Percentiles rank a stretch among this genome's conserved stretches.
phyloP scores from a whole-genome alignment of 2,888 invertebrate species.

The Julus scanicus region DNA sequence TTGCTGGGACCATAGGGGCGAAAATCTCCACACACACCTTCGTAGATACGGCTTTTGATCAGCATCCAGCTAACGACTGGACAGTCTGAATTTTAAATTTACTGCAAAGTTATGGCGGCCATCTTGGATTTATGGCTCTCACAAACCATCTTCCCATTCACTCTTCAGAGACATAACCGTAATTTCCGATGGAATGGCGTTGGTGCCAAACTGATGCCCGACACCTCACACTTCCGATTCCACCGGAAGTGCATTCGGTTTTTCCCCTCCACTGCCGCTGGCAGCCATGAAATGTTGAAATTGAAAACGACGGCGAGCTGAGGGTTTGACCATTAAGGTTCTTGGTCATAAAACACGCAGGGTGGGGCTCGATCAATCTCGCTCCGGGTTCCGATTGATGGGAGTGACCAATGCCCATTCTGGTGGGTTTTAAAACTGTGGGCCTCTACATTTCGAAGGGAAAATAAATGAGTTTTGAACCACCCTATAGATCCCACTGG shows the following conservation, averaged over 20 bases:
- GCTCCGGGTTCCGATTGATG: conserved; percentile 19
- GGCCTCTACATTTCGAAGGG: background rate
- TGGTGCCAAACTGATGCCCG: background rate
- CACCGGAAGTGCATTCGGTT: background rate
- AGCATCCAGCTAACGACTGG: background rate
- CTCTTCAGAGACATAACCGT: background rate
- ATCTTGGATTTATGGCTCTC: conserved; percentile 11
- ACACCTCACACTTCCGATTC: conserved; percentile 27
- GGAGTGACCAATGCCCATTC: conserved; percentile 5
- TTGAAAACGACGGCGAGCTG: background rate
- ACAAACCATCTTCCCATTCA: background rate
- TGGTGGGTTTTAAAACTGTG: conserved; percentile 11
- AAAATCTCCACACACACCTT: background rate
- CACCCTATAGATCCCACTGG: background rate
- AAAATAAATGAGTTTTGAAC: conserved; percentile 39
- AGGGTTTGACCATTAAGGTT: conserved; percentile 35
- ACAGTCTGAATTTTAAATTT: background rate
- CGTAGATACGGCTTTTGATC: background rate
- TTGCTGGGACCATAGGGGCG: background rate
- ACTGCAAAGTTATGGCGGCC: background rate
- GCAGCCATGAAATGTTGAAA: background rate
- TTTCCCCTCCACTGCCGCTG: background rate
- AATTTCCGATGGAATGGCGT: background rate
- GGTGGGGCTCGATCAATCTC: conserved; percentile 29
- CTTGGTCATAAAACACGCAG: conserved; percentile 20